Base-by-base conservation (phyloP, 2,797 vertebrate genomes). In the Echiichthys vipera region DNA sequence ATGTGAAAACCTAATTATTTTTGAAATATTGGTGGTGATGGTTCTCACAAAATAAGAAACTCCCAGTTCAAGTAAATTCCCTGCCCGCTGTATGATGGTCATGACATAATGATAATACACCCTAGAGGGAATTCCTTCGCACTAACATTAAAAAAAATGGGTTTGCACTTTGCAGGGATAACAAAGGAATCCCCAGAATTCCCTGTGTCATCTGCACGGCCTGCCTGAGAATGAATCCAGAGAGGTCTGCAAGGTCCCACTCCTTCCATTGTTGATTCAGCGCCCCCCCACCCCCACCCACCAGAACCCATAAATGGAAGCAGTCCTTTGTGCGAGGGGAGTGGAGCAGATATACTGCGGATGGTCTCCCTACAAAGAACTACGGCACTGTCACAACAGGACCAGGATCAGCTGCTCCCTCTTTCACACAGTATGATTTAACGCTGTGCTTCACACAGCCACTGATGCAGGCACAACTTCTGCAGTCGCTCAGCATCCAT, bases 311-410 rank as follows among this genome's bases (percentile, higher is more conserved):
- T 92, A 93, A 94, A 93, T 69, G 88, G 85, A 85, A 51, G 83
- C 66, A 24, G 65, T 39, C 83, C 81, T 92, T 94, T 94, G 92
- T 94, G 81, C 14, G 54, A 69, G 86, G 70, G 83, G 89, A 88
- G 90, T 65, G 69, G 84, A 89, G 83, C 88, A 93, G 89, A 94
- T 95, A 94, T 95, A 93, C 89, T 92, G 89, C 59, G 87, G 82
- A 88, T 83, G 88, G 81, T 84, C 81, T 74, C 81, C 62, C 73
- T 46, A 93, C 93, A 94, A 95, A 91, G 80, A 88, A 50, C 79
- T 59, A 56, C 45, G 63, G 46, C 79, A 49, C 88, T 93, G 82
- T 94, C 91, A 94, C 91, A 93, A 93, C 91, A 94, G 79, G 63
- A 81, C 75, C 69, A 27, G 84, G 90, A 89, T 92, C 92, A 92